Conservation (phyloP, 2,888 invertebrate genomes). For the Rhodophaea formosa region DNA sequence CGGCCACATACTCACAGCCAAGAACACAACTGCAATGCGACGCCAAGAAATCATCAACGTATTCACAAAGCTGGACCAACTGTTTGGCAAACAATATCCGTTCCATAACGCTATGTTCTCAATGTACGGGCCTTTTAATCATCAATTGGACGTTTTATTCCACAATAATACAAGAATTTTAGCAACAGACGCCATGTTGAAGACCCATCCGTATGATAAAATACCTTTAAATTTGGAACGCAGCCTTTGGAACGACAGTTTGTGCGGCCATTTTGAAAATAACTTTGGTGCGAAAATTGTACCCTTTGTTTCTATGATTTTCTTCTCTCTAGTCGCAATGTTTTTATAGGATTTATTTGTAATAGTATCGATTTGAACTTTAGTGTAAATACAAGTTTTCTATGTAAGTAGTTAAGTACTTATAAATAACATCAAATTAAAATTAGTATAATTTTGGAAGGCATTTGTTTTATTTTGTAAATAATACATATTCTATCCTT, state of each 20-base stretch:
- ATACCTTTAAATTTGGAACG: slow-evolving; percentile 68
- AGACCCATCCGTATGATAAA: slow-evolving; percentile 55
- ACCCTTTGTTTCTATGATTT: slow-evolving; percentile 40
- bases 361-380: slow-evolving; percentile 7
- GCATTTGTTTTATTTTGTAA: no score
- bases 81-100: slow-evolving; percentile 83
- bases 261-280: slow-evolving; percentile 39
- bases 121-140: slow-evolving; percentile 86
- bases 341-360: slow-evolving; percentile 34
- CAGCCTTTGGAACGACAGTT: slow-evolving; percentile 41
- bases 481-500: no score
- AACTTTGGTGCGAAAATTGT: slow-evolving; percentile 42
- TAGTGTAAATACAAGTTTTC: neutral
- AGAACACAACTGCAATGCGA: slow-evolving; percentile 78
- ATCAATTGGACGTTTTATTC: slow-evolving; percentile 84
- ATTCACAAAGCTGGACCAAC: slow-evolving; percentile 84
- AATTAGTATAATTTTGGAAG: no score
- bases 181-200: slow-evolving; percentile 48
- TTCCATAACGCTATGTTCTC: slow-evolving; percentile 83
- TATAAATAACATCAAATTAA: no score
- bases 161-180: slow-evolving; percentile 77
- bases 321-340: slow-evolving; percentile 49
- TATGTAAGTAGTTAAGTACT: no score
- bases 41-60: slow-evolving; percentile 86
- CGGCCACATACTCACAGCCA: slow-evolving; percentile 84